Conservation (phyloP, 2,888 invertebrate genomes). For the Parnassius smintheus region DNA sequence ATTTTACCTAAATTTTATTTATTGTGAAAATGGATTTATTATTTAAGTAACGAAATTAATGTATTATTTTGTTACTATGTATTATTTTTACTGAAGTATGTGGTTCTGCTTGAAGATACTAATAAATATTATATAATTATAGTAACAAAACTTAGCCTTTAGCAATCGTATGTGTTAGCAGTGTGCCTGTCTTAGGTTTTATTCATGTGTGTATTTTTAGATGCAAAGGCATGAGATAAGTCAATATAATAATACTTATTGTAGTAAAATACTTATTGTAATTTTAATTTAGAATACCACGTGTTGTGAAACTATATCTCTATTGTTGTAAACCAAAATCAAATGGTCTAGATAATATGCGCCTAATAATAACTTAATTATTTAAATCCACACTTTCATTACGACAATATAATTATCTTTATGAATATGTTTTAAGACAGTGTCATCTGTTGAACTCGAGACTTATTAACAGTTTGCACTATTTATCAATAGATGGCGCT, state of each 20-base stretch:
- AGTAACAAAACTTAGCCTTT: conserved; percentile 44
- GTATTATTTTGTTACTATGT: too few species aligned
- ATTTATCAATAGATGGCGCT: conserved; percentile 27
- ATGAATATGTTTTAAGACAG: not conserved
- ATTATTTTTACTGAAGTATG: too few species aligned
- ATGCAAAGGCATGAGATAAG: not conserved
- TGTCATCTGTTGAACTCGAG: conserved; percentile 2
- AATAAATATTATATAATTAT: conserved; percentile 2
- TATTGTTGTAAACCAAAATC: too few species aligned
- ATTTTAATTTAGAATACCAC: conserved; percentile 5
- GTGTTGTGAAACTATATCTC: conserved; percentile 7
- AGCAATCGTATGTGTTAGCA: conserved; percentile 63
- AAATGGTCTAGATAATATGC: too few species aligned
- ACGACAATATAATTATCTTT: not conserved
- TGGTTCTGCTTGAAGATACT: too few species aligned
- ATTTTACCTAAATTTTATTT: too few species aligned
- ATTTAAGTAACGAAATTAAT: too few species aligned
- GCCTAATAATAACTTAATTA: too few species aligned
- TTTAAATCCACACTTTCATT: not conserved
- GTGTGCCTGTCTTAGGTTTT: conserved; percentile 63
- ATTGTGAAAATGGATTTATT: too few species aligned
- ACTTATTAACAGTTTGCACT: too few species aligned
- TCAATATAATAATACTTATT: not conserved
- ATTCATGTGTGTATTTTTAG: conserved; percentile 38
- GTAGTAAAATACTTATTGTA: conserved; percentile 20